phyloP scores from a whole-genome alignment of 2,113 vertebrate species.

The Cryptomyrus ogoouensis region DNA sequence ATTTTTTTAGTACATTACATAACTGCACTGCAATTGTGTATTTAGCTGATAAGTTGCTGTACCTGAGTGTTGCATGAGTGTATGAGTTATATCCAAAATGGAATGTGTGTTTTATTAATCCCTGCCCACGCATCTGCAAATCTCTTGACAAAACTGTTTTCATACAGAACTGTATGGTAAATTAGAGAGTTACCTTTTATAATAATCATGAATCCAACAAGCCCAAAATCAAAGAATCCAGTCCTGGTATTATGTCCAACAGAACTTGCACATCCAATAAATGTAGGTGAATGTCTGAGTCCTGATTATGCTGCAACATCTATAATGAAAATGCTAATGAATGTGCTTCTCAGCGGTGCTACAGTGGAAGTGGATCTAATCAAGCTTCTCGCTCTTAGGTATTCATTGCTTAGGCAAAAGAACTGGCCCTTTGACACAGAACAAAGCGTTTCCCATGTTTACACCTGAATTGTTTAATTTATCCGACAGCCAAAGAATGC shows the following conservation, averaged over 20 bases:
- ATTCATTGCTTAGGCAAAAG: not conserved
- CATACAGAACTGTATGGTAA: not conserved
- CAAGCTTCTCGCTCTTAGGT: not conserved
- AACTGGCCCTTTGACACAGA: not conserved
- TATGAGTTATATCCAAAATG: not conserved
- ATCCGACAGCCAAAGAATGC: not conserved
- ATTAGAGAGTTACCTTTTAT: not conserved
- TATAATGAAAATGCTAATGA: conserved; percentile 13
- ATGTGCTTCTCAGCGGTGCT: not conserved
- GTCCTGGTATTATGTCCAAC: not conserved
- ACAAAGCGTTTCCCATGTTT: not conserved
- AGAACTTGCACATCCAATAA: not conserved
- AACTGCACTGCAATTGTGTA: not conserved
- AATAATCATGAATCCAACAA: not conserved
- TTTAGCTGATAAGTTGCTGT: not conserved
- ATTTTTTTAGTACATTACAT: not conserved
- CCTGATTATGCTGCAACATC: not conserved
- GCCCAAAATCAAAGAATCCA: not conserved
- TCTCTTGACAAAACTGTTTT: not conserved
- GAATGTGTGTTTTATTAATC: not conserved
- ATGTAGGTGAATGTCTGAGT: not conserved
- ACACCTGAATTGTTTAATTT: not conserved
- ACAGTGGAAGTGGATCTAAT: conserved; percentile 2
- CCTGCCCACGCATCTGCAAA: not conserved
- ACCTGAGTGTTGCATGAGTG: not conserved